Conservation (phyloP, 2,113 vertebrate species). For the Rhegmatorhina hoffmannsi region DNA sequence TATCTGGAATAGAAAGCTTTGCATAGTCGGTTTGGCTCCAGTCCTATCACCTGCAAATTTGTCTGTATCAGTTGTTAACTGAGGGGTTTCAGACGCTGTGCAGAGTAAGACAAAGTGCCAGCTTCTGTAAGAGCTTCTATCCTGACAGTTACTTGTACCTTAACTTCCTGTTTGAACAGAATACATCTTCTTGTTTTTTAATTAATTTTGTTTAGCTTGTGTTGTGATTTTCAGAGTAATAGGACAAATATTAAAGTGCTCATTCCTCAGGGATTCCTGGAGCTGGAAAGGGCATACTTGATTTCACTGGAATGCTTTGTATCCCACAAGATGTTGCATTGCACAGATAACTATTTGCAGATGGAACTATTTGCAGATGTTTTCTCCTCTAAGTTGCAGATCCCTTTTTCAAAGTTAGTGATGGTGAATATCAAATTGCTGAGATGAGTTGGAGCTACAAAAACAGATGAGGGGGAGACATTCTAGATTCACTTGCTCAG, state of each 20-base stretch:
- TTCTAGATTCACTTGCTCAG: background rate
- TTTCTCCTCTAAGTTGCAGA: background rate
- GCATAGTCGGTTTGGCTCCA: background rate
- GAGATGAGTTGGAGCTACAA: background rate
- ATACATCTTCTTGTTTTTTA: background rate
- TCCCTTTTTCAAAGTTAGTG: background rate
- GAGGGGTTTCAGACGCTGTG: background rate
- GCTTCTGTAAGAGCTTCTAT: background rate
- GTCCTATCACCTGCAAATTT: background rate
- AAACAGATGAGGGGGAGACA: background rate
- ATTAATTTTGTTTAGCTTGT: background rate
- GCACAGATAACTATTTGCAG: background rate
- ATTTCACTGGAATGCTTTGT: background rate
- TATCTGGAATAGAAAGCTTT: background rate
- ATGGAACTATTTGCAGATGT: background rate
- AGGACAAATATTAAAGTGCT: background rate
- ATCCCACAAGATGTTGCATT: background rate
- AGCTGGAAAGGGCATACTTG: background rate
- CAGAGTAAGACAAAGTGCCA: background rate
- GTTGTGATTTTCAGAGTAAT: background rate
- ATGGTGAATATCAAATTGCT: background rate
- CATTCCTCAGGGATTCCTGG: background rate
- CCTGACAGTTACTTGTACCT: background rate
- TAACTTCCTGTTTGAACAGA: background rate
- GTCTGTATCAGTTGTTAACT: background rate